Evolutionary conservation across 2,888 invertebrate species (phyloP).

Genomic region (Tridacna gigas): DNA sequence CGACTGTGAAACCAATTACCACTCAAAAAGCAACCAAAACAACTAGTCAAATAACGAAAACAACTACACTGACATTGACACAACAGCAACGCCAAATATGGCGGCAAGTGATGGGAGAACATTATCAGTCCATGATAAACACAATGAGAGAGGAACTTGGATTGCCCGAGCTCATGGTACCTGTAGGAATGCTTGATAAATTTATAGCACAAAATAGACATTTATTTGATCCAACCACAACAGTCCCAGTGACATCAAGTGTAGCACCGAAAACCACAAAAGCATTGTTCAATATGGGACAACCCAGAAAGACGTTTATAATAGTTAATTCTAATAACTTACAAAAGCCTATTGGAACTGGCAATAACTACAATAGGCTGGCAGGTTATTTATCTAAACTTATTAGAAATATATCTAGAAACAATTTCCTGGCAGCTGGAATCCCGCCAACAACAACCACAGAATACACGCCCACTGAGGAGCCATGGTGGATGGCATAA

Average conservation of each 20-base stretch:
- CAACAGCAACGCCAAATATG: not conserved
- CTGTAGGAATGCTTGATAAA: conserved; percentile 1
- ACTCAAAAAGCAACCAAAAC: not conserved
- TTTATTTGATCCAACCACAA: conserved; percentile 1
- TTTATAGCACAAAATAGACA: conserved; percentile 10
- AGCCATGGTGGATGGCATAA: conserved; percentile 17
- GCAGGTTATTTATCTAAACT: not conserved
- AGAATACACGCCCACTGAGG: not conserved
- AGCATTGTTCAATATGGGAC: not conserved
- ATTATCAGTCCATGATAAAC: conserved; percentile 5
- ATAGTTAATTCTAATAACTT: not conserved
- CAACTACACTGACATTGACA: not conserved
- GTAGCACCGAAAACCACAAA: not conserved
- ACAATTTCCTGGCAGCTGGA: not conserved
- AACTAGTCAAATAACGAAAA: not conserved
- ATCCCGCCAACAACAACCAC: not conserved
- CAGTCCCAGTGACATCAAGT: not conserved
- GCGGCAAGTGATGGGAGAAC: conserved; percentile 6
- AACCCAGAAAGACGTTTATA: not conserved
- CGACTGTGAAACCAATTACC: not conserved
- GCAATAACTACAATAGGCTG: not conserved
- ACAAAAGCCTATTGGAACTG: not conserved
- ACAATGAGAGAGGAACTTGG: conserved; percentile 8
- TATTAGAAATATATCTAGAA: not conserved
- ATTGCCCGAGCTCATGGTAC: not conserved